phyloP scores from a whole-genome alignment of 2,797 vertebrate genomes.

The Scolopax bukidnonensis region DNA sequence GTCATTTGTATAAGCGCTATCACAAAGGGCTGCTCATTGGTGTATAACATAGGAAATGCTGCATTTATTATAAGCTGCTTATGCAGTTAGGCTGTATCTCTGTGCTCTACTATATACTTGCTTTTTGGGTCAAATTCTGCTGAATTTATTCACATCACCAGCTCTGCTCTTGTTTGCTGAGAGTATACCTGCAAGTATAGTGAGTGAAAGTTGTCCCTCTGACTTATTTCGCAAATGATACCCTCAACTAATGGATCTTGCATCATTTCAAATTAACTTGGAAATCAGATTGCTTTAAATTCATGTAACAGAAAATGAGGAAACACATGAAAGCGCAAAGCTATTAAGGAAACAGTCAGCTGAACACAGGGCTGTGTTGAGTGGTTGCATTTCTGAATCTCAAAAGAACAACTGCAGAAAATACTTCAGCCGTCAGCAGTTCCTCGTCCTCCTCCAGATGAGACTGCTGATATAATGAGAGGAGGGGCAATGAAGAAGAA shows the following conservation, averaged over 20 bases:
- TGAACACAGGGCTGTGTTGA: conserved; percentile 16
- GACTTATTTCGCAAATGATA: conserved; percentile 4
- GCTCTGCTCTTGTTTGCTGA: background rate
- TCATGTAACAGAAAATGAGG: conserved; percentile 65
- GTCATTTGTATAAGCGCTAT: background rate
- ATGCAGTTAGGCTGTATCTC: background rate
- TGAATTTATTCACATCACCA: background rate
- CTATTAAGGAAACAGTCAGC: conserved; percentile 63
- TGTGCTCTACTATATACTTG: background rate
- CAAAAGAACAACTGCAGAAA: conserved; percentile 33
- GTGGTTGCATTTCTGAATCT: conserved; percentile 49
- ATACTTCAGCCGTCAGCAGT: conserved; percentile 58
- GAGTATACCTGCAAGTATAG: background rate
- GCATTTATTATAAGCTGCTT: background rate
- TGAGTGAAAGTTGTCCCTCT: background rate
- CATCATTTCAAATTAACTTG: conserved; percentile 59
- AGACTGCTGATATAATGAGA: conserved; percentile 56
- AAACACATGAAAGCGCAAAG: conserved; percentile 63
- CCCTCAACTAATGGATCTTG: conserved; percentile 29
- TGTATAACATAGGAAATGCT: background rate
- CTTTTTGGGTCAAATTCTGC: conserved; percentile 7
- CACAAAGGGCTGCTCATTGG: background rate
- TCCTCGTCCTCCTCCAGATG: conserved; percentile 49
- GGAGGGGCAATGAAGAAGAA: conserved; percentile 55
- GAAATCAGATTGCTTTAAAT: conserved; percentile 67